phyloP scores from a whole-genome alignment of 1,140 invertebrate species.

The Leptinotarsa texana region DNA sequence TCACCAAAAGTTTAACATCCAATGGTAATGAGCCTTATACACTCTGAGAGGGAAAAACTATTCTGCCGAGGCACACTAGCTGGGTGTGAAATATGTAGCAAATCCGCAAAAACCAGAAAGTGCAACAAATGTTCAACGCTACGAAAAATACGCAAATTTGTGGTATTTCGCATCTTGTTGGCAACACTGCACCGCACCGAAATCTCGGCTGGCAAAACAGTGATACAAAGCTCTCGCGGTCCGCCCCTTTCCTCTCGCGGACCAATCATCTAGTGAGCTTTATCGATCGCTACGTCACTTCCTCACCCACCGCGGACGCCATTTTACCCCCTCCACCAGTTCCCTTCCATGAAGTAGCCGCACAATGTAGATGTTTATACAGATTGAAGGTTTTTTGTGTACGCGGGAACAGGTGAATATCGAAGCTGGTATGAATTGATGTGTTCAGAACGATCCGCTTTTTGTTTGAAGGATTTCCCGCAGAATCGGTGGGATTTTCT shows the following conservation, averaged over 20 bases:
- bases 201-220: conserved; percentile 49
- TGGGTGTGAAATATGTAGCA: too few species aligned
- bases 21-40: too few species aligned
- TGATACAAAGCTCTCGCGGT: conserved; percentile 39
- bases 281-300: conserved; percentile 56
- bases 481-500: too few species aligned
- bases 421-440: conserved; percentile 36
- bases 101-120: too few species aligned
- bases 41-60: too few species aligned
- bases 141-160: too few species aligned
- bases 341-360: conserved; percentile 18
- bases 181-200: conserved; percentile 35
- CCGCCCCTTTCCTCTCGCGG: conserved; percentile 39
- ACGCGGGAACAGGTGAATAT: conserved; percentile 38
- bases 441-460: not conserved
- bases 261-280: conserved; percentile 47
- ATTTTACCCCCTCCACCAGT: conserved; percentile 49
- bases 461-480: not conserved
- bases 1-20: too few species aligned
- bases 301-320: conserved; percentile 49
- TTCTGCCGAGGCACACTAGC: too few species aligned
- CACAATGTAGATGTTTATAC: conserved; percentile 46
- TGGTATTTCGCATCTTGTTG: too few species aligned
- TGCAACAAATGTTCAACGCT: too few species aligned
- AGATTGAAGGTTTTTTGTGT: conserved; percentile 41